Percentiles rank a stretch among this genome's conserved stretches.
These are phyloP conservation scores for Apocrypta bakeri DNA, from an alignment of 1,140 invertebrate genomes.

Conservation along the genomic window DNA sequence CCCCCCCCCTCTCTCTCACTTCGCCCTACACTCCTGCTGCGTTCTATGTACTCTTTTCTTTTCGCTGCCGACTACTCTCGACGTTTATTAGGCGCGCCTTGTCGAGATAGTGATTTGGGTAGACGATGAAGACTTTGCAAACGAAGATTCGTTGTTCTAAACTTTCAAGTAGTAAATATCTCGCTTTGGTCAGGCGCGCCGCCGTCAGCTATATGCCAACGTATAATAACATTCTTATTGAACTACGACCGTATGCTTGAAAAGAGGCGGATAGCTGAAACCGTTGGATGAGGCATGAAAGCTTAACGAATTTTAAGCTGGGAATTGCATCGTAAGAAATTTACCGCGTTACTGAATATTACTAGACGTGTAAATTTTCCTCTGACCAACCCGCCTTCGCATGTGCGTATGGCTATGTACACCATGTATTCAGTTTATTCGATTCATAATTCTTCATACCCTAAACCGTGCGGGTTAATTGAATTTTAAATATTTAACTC, in stretches of 20 bases:
- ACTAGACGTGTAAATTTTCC: neutral
- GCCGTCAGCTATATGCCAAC: no score
- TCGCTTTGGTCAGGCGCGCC: neutral
- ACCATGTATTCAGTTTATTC: neutral
- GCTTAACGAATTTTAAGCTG: neutral
- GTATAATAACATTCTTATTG: neutral
- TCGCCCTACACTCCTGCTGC: no score
- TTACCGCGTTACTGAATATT: neutral
- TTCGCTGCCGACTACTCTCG: no score
- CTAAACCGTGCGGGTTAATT: neutral
- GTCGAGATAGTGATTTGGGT: no score
- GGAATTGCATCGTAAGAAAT: neutral
- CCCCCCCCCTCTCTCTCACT: no score
- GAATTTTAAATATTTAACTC: neutral
- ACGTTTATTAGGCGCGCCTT: no score
- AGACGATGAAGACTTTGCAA: no score
- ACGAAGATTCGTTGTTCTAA: neutral
- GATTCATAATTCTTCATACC: neutral
- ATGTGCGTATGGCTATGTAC: no score
- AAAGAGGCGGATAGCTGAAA: neutral
- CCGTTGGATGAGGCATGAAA: neutral
- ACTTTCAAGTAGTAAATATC: neutral
- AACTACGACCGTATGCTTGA: no score
- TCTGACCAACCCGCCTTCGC: neutral
- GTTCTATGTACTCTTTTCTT: no score